A percentile compares a stretch with the other conserved stretches of the same genome.
These are phyloP conservation scores for Muscina levida DNA, from an alignment of 2,888 invertebrate species.

Conservation along the genomic window DNA sequence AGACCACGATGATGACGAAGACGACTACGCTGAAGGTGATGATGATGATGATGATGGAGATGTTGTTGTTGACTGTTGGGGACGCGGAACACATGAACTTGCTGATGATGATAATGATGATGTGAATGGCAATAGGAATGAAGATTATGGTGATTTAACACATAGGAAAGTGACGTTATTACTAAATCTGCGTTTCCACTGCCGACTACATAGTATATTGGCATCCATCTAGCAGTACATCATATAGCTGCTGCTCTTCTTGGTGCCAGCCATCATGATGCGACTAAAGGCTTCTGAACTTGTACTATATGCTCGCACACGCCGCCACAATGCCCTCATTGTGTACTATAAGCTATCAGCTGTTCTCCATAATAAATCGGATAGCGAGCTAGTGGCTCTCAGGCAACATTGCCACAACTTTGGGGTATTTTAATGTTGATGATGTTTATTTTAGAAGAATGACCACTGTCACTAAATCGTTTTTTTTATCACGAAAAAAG, in stretches of 20 bases:
- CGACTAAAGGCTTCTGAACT: background rate
- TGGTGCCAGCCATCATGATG: background rate
- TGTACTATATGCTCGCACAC: too few relatives aligned
- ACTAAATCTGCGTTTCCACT: background rate
- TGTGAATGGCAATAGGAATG: background rate
- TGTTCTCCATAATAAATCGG: slow-evolving; percentile 23
- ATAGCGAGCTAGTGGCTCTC: slow-evolving; percentile 3
- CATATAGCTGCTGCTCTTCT: background rate
- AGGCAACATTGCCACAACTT: slow-evolving; percentile 17
- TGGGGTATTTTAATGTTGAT: slow-evolving; percentile 20
- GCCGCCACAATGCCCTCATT: too few relatives aligned
- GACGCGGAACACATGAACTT: too few relatives aligned
- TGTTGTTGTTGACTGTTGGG: slow-evolving; percentile 24
- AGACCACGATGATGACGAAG: slow-evolving; percentile 5
- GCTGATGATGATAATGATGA: slow-evolving; percentile 55
- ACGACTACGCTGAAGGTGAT: slow-evolving; percentile 9
- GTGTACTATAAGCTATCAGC: background rate
- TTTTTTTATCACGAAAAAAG: background rate
- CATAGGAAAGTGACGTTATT: slow-evolving; percentile 52
- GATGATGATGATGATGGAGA: slow-evolving; percentile 28
- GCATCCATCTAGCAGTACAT: background rate
- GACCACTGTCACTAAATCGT: slow-evolving; percentile 24
- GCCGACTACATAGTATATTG: background rate
- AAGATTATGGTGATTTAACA: background rate
- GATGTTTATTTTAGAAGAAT: slow-evolving; percentile 43